These are phyloP conservation scores for Teleogryllus occipitalis DNA, from an alignment of 1,140 invertebrate genomes.

Conservation along the genomic window DNA sequence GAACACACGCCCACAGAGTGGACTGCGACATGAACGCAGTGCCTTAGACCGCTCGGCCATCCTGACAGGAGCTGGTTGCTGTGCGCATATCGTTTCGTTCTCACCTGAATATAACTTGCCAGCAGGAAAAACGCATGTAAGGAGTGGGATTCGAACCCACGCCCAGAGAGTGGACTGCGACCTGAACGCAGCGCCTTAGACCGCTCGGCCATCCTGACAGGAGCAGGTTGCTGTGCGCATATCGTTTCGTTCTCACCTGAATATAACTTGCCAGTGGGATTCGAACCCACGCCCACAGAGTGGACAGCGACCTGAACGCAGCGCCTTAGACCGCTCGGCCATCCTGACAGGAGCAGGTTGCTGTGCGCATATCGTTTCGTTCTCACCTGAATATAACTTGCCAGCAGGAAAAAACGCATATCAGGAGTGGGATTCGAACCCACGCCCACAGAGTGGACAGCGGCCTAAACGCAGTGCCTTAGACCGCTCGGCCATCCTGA, in stretches of 20 bases:
- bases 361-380: too few relatives aligned
- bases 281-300: conserved; percentile 33
- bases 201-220: conserved; percentile 78
- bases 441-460: conserved; percentile 55
- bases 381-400: too few relatives aligned
- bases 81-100: too few relatives aligned
- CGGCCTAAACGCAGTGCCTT: conserved; percentile 91
- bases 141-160: conserved; percentile 20
- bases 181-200: conserved; percentile 91
- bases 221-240: too few relatives aligned
- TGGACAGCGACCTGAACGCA: conserved; percentile 90
- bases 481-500: conserved; percentile 86
- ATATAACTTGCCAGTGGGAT: too few relatives aligned
- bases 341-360: too few relatives aligned
- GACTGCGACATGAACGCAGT: conserved; percentile 90
- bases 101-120: too few relatives aligned
- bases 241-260: too few relatives aligned
- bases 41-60: conserved; percentile 88
- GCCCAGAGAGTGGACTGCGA: conserved; percentile 64
- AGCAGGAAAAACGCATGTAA: too few relatives aligned
- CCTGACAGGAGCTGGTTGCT: too few relatives aligned
- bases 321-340: conserved; percentile 88
- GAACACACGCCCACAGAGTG: conserved; percentile 39
- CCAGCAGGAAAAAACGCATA: too few relatives aligned
- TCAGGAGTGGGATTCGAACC: conserved; percentile 20